Base-by-base conservation (phyloP, 2,113 vertebrate species). In the Caracal caracal region DNA sequence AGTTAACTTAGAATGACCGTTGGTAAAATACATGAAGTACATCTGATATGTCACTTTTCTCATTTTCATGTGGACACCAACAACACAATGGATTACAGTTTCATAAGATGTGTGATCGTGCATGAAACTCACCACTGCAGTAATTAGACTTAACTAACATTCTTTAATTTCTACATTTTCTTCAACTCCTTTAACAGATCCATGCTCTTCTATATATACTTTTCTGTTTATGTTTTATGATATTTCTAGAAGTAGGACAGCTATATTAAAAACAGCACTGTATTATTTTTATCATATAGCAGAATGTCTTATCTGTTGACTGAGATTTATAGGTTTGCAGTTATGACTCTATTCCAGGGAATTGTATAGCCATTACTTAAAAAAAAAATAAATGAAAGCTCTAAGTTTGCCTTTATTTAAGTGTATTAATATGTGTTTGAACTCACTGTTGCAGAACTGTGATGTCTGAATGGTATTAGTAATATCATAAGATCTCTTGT, bases 261-360 rank as follows among this genome's bases (percentile, higher is more conserved):
- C 53, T 93, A 35, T 88, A 71, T 93, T 83, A 75, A 82, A 94
- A 91, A 71, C 49, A 15, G 0, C 2, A 82, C 47, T 68, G 40
- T 24, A 51, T 91, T 94, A 51, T 80, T 94, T 95, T 97, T 96
- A 43, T 93, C 75, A 71, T 73, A 73, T 68, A 84, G 40, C 10
- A 89, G 47, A 81, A 94, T 93, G 6, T 88, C 47, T 75, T 59
- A 49, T 68, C 43, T 85, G 12, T 81, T 65, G 71, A 75, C 49
- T 92, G 26, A 90, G 17, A 88, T 95, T 51, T 88, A 24, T 86
- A 82, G 43, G 22, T 73, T 94, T 94, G 19, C 30, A 59, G 17
- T 53, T 94, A 81, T 93, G 51, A 76, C 43, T 87, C 16, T 75
- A 82, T 68, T 33, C 8, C 19, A 78, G n/a, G 43, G 79, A 78